These are phyloP conservation scores for Gallinago paraguaiae DNA, from an alignment of 2,113 vertebrate species.

Conservation along the genomic window DNA sequence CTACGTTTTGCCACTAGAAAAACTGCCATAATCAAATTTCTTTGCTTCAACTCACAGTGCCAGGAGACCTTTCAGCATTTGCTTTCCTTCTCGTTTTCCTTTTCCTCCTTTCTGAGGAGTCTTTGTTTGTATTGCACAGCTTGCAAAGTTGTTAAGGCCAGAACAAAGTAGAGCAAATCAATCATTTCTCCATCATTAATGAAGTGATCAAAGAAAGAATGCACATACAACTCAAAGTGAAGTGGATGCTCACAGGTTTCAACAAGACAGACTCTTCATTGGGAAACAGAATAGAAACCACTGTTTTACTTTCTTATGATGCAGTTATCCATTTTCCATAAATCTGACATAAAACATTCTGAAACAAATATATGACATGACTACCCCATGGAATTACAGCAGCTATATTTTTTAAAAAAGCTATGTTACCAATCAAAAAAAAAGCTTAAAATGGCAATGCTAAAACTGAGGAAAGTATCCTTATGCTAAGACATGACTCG, in stretches of 20 bases:
- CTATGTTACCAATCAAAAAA: background rate
- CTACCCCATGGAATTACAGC: background rate
- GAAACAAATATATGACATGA: background rate
- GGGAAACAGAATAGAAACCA: background rate
- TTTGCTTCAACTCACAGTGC: background rate
- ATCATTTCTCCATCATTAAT: slow-evolving; percentile 4
- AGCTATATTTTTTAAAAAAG: background rate
- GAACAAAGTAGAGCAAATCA: background rate
- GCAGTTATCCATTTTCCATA: background rate
- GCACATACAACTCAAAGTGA: background rate
- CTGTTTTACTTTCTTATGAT: background rate
- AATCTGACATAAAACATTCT: background rate
- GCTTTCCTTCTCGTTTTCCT: background rate
- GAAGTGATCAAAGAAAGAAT: slow-evolving; percentile 15
- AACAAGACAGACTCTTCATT: background rate
- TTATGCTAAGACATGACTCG: background rate
- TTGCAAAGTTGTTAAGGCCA: background rate
- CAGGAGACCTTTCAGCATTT: background rate
- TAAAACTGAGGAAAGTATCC: background rate
- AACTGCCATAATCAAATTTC: background rate
- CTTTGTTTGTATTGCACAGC: background rate
- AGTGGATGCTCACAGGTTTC: background rate
- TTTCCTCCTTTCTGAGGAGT: background rate
- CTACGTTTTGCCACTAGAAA: background rate
- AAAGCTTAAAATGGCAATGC: background rate